Base-by-base conservation (phyloP, 1,140 invertebrate species). In the Leptoteleia sp. region DNA sequence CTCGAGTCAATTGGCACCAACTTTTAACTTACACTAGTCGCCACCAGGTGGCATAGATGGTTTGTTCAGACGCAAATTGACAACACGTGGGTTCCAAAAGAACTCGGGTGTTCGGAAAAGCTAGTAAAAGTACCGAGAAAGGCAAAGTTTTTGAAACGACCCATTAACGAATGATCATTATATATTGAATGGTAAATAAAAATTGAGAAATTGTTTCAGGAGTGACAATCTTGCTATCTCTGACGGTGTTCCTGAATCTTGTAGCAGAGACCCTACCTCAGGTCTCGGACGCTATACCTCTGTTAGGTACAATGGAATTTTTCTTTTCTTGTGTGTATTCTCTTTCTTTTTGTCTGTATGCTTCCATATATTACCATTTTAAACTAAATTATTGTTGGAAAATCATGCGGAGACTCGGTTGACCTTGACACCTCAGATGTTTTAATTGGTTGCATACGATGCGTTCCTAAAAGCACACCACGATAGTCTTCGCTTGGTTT, bases 211-310 rank as follows among this genome's bases (percentile, higher is more conserved):
- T 92, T 94, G 92, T 96, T 96, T 92, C 95, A 99, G 97, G 97
- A 92, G 97, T 99, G 92, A 99, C 97, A 92, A 99, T 99, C 92
- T 95, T 99, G 91, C 97, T 99, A 90, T 99, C 98, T 90, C 94
- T 99, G 93, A 99, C 98, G 91, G 98, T 99, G 92, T 99, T 99
- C 94, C 95, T 96, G 93, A 96, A 96, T 93, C 93, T 97, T 91
- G 96, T 98, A 89, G 95, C 96, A 85, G 96, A 97, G 93, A 97
- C 95, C 90, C 93, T 97, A 92, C 96, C 96, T 88, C 95, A 96
- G 92, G 95, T 96, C 90, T 97, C 96, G 91, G 96, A 97, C 91
- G 95, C 95, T 91, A 96, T 97, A 91, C 95, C 95, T 91, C 91
- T 97, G 93, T 95, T 96, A 96, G 95, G 95, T 96, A 96, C 91